phyloP scores from a whole-genome alignment of 2,113 vertebrate genomes.

The Chiloscyllium plagiosum region DNA sequence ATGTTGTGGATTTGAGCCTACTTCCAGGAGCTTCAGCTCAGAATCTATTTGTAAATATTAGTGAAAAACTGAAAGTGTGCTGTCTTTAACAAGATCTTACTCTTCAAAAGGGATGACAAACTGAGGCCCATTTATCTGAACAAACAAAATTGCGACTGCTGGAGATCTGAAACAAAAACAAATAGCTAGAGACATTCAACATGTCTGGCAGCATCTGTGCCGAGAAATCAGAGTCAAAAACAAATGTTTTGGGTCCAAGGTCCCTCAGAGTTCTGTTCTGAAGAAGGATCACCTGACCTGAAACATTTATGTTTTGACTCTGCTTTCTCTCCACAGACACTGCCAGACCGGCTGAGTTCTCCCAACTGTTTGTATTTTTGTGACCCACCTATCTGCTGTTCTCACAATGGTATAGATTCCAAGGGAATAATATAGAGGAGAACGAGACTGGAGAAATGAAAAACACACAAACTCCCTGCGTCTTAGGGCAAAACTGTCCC shows the following conservation, averaged over 20 bases:
- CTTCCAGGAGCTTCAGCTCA: neutral
- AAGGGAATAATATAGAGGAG: neutral
- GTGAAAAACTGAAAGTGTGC: neutral
- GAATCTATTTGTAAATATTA: neutral
- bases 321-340: too few relatives aligned
- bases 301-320: too few relatives aligned
- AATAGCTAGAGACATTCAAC: too few relatives aligned
- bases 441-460: neutral
- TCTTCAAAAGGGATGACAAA: neutral
- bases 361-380: too few relatives aligned
- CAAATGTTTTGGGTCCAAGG: too few relatives aligned
- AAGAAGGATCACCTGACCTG: too few relatives aligned
- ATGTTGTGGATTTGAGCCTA: neutral
- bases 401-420: neutral
- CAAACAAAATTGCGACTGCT: too few relatives aligned
- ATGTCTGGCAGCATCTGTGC: too few relatives aligned
- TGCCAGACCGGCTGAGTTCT: too few relatives aligned
- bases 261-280: too few relatives aligned
- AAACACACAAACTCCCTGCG: neutral
- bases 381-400: neutral
- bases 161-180: too few relatives aligned
- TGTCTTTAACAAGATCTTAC: neutral
- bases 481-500: neutral
- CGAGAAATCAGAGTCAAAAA: too few relatives aligned
- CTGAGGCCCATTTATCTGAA: neutral